These are phyloP conservation scores for Tipula confusa DNA, from an alignment of 2,888 invertebrate genomes.

Conservation along the genomic window DNA sequence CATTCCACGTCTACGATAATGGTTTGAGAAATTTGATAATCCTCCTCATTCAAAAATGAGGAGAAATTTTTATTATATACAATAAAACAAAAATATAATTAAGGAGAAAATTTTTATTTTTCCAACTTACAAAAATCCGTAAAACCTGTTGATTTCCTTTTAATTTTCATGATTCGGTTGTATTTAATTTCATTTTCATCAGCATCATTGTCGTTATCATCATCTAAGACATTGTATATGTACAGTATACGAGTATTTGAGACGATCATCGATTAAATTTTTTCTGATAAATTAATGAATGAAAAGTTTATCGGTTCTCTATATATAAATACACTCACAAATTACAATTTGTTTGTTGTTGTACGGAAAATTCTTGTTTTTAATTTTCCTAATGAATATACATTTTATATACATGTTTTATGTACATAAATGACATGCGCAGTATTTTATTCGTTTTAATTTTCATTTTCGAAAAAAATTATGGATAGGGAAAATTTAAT, in stretches of 20 bases:
- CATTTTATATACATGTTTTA: neutral
- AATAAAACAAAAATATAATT: neutral
- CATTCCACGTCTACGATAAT: neutral
- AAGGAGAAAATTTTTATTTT: neutral
- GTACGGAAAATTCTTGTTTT: neutral
- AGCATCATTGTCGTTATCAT: neutral
- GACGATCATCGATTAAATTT: neutral
- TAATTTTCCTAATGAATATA: neutral
- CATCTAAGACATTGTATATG: neutral
- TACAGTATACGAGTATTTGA: neutral
- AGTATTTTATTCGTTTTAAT: neutral
- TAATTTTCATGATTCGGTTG: neutral
- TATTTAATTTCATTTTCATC: neutral
- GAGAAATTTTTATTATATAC: neutral
- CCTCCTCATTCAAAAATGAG: neutral
- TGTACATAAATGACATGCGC: neutral
- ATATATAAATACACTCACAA: neutral
- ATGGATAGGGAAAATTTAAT: neutral
- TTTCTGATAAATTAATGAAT: neutral
- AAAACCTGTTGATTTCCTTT: neutral
- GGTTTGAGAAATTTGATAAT: constrained; percentile 9
- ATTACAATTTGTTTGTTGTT: neutral
- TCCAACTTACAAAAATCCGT: neutral
- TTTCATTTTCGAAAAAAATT: neutral
- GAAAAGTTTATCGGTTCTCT: neutral